Evolutionary conservation across 2,888 invertebrate genomes (phyloP).

Genomic region (Orthonychiurus folsomi): DNA sequence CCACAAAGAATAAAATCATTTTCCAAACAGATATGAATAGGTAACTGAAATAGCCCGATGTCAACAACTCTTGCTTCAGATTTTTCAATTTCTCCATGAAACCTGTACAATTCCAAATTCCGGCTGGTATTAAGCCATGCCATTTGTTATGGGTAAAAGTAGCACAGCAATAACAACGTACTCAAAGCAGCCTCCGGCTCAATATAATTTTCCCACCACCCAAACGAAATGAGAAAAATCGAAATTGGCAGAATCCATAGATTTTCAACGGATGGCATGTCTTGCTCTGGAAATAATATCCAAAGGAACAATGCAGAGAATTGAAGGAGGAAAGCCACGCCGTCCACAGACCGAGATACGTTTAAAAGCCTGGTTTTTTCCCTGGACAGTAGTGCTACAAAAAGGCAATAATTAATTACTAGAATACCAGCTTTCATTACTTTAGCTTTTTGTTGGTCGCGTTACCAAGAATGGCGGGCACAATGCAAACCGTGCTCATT

Average conservation of each 20-base stretch:
- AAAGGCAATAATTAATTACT: not conserved
- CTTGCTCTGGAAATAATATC: conserved; percentile 51
- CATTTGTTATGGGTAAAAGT: conserved; percentile 28
- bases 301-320: conserved; percentile 59
- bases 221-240: conserved; percentile 59
- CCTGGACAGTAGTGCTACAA: not conserved
- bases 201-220: conserved; percentile 79
- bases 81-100: conserved; percentile 43
- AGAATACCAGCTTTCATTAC: not conserved
- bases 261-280: conserved; percentile 42
- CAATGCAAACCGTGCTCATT: conserved; percentile 47
- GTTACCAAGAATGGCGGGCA: conserved; percentile 50
- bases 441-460: too few species aligned
- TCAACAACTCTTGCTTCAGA: conserved; percentile 53
- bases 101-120: conserved; percentile 8
- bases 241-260: conserved; percentile 58
- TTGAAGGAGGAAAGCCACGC: conserved; percentile 57
- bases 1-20: conserved; percentile 59
- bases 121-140: conserved; percentile 28
- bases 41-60: conserved; percentile 62
- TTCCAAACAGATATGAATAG: conserved; percentile 66
- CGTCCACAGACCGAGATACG: conserved; percentile 46
- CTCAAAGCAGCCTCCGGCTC: conserved; percentile 41
- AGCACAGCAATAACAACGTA: conserved; percentile 12
- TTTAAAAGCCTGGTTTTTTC: not conserved